Conservation (phyloP, 1,140 invertebrate genomes). For the Calycopis cecrops region DNA sequence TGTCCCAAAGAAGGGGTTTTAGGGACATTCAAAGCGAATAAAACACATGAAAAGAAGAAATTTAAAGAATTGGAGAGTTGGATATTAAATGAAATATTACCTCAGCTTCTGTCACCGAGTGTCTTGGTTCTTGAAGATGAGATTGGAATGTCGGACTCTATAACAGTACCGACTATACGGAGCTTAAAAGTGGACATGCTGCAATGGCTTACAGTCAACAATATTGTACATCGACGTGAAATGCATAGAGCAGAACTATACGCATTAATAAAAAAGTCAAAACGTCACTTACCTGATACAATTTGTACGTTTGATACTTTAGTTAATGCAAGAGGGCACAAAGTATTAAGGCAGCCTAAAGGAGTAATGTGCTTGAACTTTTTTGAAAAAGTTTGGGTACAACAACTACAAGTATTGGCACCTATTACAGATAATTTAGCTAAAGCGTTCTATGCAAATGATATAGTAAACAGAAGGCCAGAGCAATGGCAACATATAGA, state of each 20-base stretch:
- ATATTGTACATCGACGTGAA: conserved; percentile 8
- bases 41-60: neutral
- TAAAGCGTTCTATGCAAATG: neutral
- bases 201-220: conserved; percentile 6
- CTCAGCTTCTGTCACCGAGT: neutral
- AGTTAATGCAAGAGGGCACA: conserved; percentile 8
- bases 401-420: neutral
- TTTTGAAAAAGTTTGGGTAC: neutral
- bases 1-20: neutral
- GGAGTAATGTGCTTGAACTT: neutral
- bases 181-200: conserved; percentile 8
- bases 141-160: neutral
- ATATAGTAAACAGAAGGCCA: neutral
- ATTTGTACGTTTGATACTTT: conserved; percentile 9
- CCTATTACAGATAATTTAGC: neutral
- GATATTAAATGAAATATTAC: neutral
- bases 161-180: conserved; percentile 4
- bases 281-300: neutral
- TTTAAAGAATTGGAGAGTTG: neutral
- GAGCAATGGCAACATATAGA: conserved; percentile 5
- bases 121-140: conserved; percentile 10
- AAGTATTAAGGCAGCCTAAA: conserved; percentile 5
- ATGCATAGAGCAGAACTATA: conserved; percentile 13
- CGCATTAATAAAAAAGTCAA: conserved; percentile 7
- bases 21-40: neutral